Conservation (phyloP, 2,113 vertebrate genomes). For the Microcebus jonahi region DNA sequence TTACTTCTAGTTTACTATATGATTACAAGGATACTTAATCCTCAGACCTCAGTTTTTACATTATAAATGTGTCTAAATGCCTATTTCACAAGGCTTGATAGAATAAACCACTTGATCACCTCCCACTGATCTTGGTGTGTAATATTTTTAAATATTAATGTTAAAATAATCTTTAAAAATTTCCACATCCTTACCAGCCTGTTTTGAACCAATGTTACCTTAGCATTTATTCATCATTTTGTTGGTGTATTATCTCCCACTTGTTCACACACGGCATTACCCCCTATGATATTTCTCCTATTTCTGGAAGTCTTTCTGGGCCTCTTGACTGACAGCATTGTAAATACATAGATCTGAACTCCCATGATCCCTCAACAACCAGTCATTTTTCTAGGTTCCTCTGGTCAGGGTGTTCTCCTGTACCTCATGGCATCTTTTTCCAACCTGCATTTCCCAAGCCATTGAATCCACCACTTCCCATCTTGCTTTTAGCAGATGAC, state of each 20-base stretch:
- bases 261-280: not conserved
- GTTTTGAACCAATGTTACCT: not conserved
- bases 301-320: not conserved
- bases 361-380: not conserved
- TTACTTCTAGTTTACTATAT: conserved; percentile 8
- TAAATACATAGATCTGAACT: not conserved
- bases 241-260: not conserved
- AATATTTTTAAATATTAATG: not conserved
- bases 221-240: not conserved
- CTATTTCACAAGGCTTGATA: not conserved
- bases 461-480: not conserved
- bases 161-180: not conserved
- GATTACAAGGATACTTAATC: not conserved
- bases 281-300: not conserved
- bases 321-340: not conserved
- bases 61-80: not conserved
- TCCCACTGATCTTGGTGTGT: not conserved
- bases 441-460: not conserved
- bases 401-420: not conserved
- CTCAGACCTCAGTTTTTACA: not conserved
- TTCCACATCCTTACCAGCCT: not conserved
- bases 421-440: not conserved
- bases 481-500: not conserved
- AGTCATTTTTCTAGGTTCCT: not conserved
- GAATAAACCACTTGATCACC: not conserved